These are phyloP conservation scores for Grammomys dolichurus DNA, from an alignment of 2,113 vertebrate genomes.

Conservation along the genomic window DNA sequence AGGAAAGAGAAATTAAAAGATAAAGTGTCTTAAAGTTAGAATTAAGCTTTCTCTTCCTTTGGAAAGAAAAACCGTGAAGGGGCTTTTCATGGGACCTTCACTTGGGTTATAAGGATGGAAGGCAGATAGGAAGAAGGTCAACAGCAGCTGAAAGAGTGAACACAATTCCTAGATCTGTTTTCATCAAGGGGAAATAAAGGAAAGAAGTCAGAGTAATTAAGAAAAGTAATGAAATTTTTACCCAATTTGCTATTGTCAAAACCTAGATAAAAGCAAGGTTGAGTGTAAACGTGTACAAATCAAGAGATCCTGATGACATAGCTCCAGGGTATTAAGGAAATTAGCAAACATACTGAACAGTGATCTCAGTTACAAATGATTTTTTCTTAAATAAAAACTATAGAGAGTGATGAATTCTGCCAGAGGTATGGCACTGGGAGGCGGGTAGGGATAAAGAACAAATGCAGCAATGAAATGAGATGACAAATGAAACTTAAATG, in stretches of 20 bases:
- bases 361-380: constrained; percentile 41
- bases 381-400: background rate
- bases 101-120: background rate
- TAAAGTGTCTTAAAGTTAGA: background rate
- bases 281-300: background rate
- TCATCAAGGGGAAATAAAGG: constrained; percentile 8
- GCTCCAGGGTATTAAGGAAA: constrained; percentile 36
- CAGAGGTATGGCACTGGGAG: background rate
- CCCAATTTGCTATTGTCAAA: constrained; percentile 60
- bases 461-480: background rate
- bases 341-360: background rate
- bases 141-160: background rate
- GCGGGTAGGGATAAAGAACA: background rate
- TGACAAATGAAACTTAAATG: background rate
- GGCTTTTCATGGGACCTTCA: background rate
- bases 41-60: background rate
- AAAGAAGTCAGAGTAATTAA: constrained; percentile 43
- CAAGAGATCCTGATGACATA: background rate
- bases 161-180: constrained; percentile 39
- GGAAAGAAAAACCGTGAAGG: background rate
- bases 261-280: constrained; percentile 20
- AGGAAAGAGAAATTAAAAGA: background rate
- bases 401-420: constrained; percentile 11
- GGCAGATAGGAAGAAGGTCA: background rate
- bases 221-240: constrained; percentile 55